Conservation (phyloP, 2,888 invertebrate genomes). For the Oscheius sp. region DNA sequence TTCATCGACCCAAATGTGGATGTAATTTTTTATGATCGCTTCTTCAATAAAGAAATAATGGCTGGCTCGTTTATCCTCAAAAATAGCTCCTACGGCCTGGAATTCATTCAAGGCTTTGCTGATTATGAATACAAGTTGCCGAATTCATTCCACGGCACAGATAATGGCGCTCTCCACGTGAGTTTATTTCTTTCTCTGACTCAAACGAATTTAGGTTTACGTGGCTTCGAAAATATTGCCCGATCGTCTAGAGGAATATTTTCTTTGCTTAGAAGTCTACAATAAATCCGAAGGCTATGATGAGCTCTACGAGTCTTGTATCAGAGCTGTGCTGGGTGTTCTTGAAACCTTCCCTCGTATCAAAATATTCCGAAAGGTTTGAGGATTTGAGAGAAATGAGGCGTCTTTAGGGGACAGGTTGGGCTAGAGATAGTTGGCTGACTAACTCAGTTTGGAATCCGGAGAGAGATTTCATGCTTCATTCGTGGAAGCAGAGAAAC, state of each 20-base stretch:
- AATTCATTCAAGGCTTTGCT: constrained; percentile 41
- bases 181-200: no score
- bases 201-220: constrained; percentile 28
- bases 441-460: neutral
- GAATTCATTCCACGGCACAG: constrained; percentile 43
- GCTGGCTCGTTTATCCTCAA: constrained; percentile 38
- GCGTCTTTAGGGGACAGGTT: neutral
- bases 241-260: constrained; percentile 14
- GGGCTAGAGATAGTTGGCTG: constrained; percentile 1
- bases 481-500: neutral
- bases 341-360: neutral
- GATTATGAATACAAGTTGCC: constrained; percentile 40
- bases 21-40: constrained; percentile 33
- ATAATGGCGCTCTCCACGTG: constrained; percentile 45
- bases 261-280: constrained; percentile 39
- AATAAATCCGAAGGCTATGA: constrained; percentile 38
- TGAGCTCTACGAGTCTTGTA: constrained; percentile 58
- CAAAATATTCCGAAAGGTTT: neutral
- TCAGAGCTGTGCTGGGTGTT: constrained; percentile 49
- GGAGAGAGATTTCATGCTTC: neutral
- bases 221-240: constrained; percentile 38
- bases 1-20: constrained; percentile 18
- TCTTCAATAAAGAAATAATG: constrained; percentile 40
- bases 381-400: neutral
- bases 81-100: constrained; percentile 28